phyloP scores from a whole-genome alignment of 92 coral and sea anemone species.

The Desmophyllum pertusum region DNA sequence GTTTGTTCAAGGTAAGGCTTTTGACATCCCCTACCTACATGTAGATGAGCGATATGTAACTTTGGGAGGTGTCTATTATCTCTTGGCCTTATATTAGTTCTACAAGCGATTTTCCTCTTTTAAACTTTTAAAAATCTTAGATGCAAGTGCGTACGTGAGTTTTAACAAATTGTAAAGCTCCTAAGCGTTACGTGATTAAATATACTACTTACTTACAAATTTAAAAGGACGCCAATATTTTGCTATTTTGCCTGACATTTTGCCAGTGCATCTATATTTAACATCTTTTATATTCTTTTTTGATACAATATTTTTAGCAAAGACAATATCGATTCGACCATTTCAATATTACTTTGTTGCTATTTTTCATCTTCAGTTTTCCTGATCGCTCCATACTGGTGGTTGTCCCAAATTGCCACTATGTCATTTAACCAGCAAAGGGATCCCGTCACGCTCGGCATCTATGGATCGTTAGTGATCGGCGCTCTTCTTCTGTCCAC shows the following conservation, averaged over 20 bases:
- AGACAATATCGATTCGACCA: not conserved
- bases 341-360: not conserved
- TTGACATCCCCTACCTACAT: not conserved
- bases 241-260: too few relatives aligned
- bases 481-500: constrained; percentile 39
- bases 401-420: constrained; percentile 44
- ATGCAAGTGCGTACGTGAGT: too few relatives aligned
- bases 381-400: constrained; percentile 43
- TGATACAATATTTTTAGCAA: too few relatives aligned
- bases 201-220: too few relatives aligned
- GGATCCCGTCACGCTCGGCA: constrained; percentile 31
- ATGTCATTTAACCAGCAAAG: constrained; percentile 50
- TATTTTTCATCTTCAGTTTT: constrained; percentile 6
- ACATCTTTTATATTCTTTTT: too few relatives aligned
- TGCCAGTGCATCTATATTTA: too few relatives aligned
- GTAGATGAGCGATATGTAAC: not conserved
- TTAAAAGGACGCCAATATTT: not conserved
- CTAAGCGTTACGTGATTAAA: too few relatives aligned
- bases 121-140: too few relatives aligned
- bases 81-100: not conserved
- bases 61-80: not conserved
- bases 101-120: not conserved
- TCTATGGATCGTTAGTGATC: constrained; percentile 47
- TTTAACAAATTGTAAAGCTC: too few relatives aligned
- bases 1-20: constrained; percentile 28